Percentiles rank a stretch among this genome's conserved stretches.
phyloP scores from a whole-genome alignment of 2,888 invertebrate species.

The Nomada fucata region DNA sequence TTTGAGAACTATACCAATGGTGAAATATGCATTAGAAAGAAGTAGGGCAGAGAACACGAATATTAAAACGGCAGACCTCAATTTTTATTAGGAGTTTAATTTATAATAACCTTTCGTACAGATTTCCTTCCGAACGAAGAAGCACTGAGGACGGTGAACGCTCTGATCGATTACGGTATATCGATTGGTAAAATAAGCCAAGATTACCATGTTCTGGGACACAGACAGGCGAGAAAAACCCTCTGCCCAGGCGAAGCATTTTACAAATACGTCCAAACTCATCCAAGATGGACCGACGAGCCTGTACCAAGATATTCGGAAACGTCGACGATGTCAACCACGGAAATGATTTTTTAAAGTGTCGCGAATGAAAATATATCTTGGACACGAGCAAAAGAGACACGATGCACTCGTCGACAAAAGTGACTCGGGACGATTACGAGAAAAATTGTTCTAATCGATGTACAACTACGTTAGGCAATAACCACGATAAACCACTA shows the following conservation, averaged over 20 bases:
- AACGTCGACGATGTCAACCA: neutral
- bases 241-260: slow-evolving; percentile 82
- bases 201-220: slow-evolving; percentile 80
- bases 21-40: neutral
- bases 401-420: neutral
- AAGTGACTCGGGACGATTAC: neutral
- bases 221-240: slow-evolving; percentile 81
- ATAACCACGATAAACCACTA: neutral
- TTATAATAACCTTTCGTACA: slow-evolving; percentile 57
- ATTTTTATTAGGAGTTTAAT: neutral
- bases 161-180: slow-evolving; percentile 80
- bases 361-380: neutral
- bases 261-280: slow-evolving; percentile 78
- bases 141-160: slow-evolving; percentile 76
- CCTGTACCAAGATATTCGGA: slow-evolving; percentile 60
- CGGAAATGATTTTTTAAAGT: neutral
- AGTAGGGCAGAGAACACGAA: neutral
- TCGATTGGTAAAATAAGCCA: slow-evolving; percentile 75
- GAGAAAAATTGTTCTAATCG: neutral
- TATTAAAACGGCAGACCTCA: neutral
- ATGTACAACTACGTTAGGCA: neutral
- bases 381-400: neutral
- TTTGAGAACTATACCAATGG: too few species aligned
- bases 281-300: slow-evolving; percentile 78
- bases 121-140: slow-evolving; percentile 78